Evolutionary conservation across 2,113 vertebrate genomes (phyloP), one percentile per base, ranked within the genome.

Genomic region (Vulpes ferrilata): DNA sequence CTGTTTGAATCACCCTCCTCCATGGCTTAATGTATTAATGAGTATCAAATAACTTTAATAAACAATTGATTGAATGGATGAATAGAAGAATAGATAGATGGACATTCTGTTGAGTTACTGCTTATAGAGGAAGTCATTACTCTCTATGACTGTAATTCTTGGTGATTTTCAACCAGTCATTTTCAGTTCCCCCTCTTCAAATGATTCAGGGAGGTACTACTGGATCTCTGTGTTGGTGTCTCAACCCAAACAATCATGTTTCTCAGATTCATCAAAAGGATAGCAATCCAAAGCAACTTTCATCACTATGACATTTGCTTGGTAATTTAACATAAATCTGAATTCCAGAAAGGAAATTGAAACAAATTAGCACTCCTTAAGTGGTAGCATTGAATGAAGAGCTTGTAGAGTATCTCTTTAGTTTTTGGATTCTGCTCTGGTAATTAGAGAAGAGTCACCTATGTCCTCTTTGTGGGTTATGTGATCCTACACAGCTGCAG

Each of bases 401-500:
- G 79, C 35, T 51, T 74, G 38, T 3, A 74, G 88, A 96, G n/a
- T 71, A 23, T 93, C 86, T 96, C 64, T 60, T 90, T 88, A 25
- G 55, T 79, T 93, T 76, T 97, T 92, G 96, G 96, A 81, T 88
- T 84, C 30, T 48, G 93, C 83, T 82, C 93, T 97, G 91, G 94
- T 87, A 84, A 78, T 92, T 59, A 82, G 15, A 80, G 35, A 73
- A 79, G 88, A 60, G 85, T 69, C 81, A 59, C 91, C 91, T 53
- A 82, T 74, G 96, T 97, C 96, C 93, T 98, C 95, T 97, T 97
- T 89, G 88, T 97, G 94, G 96, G 97, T 93, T 98, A 98, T 4
- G 53, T 95, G 98, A 99, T 98, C 98, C 97, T 87, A 90, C 91
- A 96, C 97, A 98, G 97, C 97, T 98, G 98, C 1, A 97, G 92